Base-by-base conservation (phyloP, 2,797 vertebrate species). In the Peromyscus nudipes region DNA sequence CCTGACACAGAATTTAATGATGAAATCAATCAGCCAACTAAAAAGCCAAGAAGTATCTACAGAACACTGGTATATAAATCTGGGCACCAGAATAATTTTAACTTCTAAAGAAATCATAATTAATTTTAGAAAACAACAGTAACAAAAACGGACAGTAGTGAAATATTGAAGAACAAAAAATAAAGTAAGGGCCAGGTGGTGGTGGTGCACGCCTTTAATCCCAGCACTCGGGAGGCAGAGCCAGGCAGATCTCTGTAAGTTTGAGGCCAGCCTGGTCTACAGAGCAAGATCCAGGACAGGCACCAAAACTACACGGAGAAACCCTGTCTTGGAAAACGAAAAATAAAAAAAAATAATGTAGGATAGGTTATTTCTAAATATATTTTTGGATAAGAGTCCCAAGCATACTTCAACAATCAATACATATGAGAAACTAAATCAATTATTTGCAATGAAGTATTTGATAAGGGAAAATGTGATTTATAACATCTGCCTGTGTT, bases 1-100 rank as follows among this genome's bases (percentile, higher is more conserved):
- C 62, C 60, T 96, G 57, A 89, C 73, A 82, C 40, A 86, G 86
- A 85, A 92, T 77, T 89, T 95, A 93, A 91, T 89, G 69, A 94
- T 91, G 40, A 80, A 92, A 87, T 86, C 75, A 52, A 62, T 92
- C 90, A 96, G 29, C 5, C 13, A 85, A 91, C 17, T 25, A 75
- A 75, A 37, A 71, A 91, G 23, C 40, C 84, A 89, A 79, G 37
- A 80, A 91, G 29, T 17, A 81, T 88, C 55, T 92, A 49, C 17
- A 75, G 49, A 93, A 10, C 40, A 46, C 80, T 75, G 21, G 37
- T 43, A 46, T 46, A 46, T 40, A 83, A 77, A n/a, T 95, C 86
- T 57, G n/a, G 37, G 21, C 10, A 67, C 37, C 19, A 12, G 85
- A 65, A 25, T 71, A 40, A 79, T 76, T 55, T 34, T 82, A 37